phyloP scores from a whole-genome alignment of 2,797 vertebrate species.

The Anabacerthia variegaticeps region DNA sequence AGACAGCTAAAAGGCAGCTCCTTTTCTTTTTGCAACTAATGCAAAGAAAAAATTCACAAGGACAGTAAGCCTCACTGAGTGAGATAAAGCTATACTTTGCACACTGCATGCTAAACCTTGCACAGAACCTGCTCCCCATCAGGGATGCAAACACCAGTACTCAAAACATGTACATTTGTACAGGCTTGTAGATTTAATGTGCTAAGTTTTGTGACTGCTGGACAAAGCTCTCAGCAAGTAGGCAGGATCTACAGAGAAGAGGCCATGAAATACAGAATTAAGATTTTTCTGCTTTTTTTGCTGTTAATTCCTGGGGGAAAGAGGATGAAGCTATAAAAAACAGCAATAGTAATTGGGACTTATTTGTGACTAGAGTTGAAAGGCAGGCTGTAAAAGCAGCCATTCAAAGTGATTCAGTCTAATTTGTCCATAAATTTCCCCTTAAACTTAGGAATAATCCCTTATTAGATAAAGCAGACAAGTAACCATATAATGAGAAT shows the following conservation, averaged over 20 bases:
- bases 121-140: neutral
- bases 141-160: neutral
- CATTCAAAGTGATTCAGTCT: neutral
- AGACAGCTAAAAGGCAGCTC: neutral
- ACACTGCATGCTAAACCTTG: neutral
- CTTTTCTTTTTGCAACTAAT: neutral
- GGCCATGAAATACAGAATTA: neutral
- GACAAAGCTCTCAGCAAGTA: neutral
- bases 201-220: neutral
- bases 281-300: neutral
- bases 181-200: neutral
- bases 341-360: neutral
- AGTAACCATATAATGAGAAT: neutral
- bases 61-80: neutral
- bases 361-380: neutral
- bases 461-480: constrained; percentile 14
- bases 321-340: neutral
- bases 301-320: neutral
- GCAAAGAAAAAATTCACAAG: neutral
- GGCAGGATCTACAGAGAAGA: neutral
- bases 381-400: neutral
- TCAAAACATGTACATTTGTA: neutral
- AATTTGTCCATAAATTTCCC: neutral
- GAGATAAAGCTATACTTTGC: neutral
- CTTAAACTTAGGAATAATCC: neutral